Base-by-base conservation (phyloP, 2,888 invertebrate species). In the Pammene aurita region DNA sequence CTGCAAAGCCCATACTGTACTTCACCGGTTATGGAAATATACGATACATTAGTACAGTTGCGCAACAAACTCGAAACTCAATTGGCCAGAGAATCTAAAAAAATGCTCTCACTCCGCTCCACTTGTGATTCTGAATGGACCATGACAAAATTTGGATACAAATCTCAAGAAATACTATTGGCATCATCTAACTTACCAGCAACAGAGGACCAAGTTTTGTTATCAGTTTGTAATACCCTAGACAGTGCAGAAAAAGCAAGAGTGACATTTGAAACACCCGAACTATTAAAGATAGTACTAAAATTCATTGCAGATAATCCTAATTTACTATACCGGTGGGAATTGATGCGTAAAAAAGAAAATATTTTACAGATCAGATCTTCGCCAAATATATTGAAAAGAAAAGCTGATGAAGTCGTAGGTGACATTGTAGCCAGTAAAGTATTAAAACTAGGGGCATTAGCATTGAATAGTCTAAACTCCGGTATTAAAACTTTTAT, bases 11-110 rank as follows among this genome's bases (percentile, higher is more conserved):
- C 62, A 9, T 66, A 74, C 52, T 78, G 74, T 68, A 82, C 72
- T 71, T 87, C 87, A 13, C 87, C 88, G 11, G 85, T 87, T 2
- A 84, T 87, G 74, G 80, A 82, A 67, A 76, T 78, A 35, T 83
- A 77, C 72, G 84, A 86, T 41, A 70, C 75, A 5, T 78, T 87
- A 63, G 80, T 73, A 34, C 69, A 74, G 48, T 61, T 79, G 11
- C 52, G 74, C 14, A 67, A 66, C 70, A 50, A 54, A 35, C 13
- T 54, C 7, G 35, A 57, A 18, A 18, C 7, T 44, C 13, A 35
- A 16, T 58, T 46, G n/a, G 11, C 44, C 18, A 38, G 52, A 57
- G 26, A 63, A 44, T 18, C 55, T n/a, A 18, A 44, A n/a, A 38
- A 54, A 6, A 4, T n/a, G 2, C 11, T 34, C 2, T 16, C 18